Evolutionary conservation across 1,140 invertebrate genomes (phyloP).

Genomic region (Meloidogyne hapla): DNA sequence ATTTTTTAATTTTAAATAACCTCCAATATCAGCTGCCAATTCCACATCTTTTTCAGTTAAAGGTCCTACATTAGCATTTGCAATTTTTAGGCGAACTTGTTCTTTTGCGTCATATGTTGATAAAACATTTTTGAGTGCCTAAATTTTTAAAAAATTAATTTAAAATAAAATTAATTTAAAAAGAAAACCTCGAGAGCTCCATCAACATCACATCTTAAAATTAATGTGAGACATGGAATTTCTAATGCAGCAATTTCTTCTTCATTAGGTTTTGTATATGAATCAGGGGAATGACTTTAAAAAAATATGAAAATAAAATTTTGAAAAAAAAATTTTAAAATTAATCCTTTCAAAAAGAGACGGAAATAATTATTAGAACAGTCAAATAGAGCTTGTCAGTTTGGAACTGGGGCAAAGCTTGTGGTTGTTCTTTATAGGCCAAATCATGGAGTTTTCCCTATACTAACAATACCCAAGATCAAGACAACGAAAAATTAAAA

Average conservation of each 20-base stretch:
- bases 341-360: too few species aligned
- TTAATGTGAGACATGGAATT: constrained; percentile 25
- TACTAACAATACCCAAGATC: too few species aligned
- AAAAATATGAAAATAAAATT: not conserved
- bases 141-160: constrained; percentile 60
- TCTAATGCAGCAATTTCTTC: constrained; percentile 3
- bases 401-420: too few species aligned
- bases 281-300: not conserved
- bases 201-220: constrained; percentile 70
- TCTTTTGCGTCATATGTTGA: constrained; percentile 79
- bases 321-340: too few species aligned
- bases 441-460: too few species aligned
- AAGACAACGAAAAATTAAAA: too few species aligned
- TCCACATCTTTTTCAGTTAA: constrained; percentile 81
- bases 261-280: not conserved
- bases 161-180: not conserved
- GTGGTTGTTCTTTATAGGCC: too few species aligned
- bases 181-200: constrained; percentile 70
- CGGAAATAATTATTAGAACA: too few species aligned
- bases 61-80: constrained; percentile 84
- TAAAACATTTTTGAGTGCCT: constrained; percentile 86
- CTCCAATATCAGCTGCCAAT: constrained; percentile 79
- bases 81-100: constrained; percentile 77
- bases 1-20: constrained; percentile 62
- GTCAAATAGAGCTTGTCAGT: too few species aligned